Base-by-base conservation (phyloP, 2,888 invertebrate species). In the Athalia cordata region DNA sequence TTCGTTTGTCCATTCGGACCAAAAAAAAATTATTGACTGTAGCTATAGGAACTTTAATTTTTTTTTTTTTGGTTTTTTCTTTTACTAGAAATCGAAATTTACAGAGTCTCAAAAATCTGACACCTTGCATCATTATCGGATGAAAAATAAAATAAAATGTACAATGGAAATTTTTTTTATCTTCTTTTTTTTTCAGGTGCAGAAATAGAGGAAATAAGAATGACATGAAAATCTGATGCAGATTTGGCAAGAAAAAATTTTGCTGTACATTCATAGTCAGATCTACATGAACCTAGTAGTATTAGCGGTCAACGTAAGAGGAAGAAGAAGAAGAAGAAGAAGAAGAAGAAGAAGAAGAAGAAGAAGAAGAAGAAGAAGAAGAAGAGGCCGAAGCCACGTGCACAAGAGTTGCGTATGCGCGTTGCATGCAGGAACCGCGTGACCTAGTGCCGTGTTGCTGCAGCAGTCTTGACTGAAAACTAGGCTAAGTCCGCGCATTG, bases 401-500 rank as follows among this genome's bases (percentile, higher is more conserved):
- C 62, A 52, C 68, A 66, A 49, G 52, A 75, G 75, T 75, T 75
- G 75, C 75, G 64, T 75, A 75, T 75, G 75, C 75, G 64, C 75
- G 66, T 78, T 80, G 77, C 82, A 82, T 88, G 85, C 87, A 88
- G 89, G 87, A 89, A 89, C 87, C 88, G 87, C 89, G 88, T 89
- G 89, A 89, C 89, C 89, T 89, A 89, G 77, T 72, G 67, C 77
- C 76, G 64, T 29, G 61, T 52, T 52, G 49, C 64, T 77, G 66
- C 75, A 62, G 75, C 77, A 77, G 75, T 78, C 68, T 87, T 85
- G 87, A 87, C 87, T 89, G 85, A 85, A 85, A 89, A 88, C 89
- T 89, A 89, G 89, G 89, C 86, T 84, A 85, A 84, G 81, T 82
- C 84, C 79, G 79, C 84, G 80, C 80, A 82, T 78, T 79, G 72